Conservation (phyloP, 53 echinoderm and acorn worm genomes). For the Crossaster papposus region DNA sequence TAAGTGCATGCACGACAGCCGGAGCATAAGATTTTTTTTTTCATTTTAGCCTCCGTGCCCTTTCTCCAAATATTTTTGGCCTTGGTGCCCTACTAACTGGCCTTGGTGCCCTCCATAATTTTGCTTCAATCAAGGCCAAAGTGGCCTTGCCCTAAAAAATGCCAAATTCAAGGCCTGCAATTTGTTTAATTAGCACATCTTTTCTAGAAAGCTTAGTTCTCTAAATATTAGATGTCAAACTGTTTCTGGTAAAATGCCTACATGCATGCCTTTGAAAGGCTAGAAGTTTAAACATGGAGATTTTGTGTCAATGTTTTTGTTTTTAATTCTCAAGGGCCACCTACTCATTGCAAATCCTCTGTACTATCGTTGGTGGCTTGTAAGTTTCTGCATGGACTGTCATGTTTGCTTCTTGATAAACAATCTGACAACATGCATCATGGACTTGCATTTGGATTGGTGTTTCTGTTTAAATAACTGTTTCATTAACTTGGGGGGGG, state of each 20-base stretch:
- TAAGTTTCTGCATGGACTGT: conserved; percentile 30
- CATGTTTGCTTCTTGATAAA: not conserved
- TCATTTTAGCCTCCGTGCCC: too few species aligned
- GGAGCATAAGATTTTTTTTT: too few species aligned
- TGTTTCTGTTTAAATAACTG: not conserved
- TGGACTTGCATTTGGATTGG: not conserved
- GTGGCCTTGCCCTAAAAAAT: too few species aligned
- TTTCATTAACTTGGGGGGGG: not conserved
- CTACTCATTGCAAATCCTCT: conserved; percentile 48
- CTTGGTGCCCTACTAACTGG: too few species aligned
- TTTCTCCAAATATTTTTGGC: too few species aligned
- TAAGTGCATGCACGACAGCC: too few species aligned
- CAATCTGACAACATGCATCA: not conserved
- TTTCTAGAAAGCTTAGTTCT: too few species aligned
- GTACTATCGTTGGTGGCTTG: conserved; percentile 60
- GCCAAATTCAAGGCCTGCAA: too few species aligned
- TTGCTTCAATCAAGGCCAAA: too few species aligned
- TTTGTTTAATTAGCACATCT: too few species aligned
- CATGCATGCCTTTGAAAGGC: not conserved
- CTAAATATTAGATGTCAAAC: not conserved
- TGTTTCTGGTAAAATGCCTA: not conserved
- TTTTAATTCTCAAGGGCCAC: conserved; percentile 25
- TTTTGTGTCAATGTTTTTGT: not conserved
- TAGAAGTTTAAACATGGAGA: not conserved
- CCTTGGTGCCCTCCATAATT: too few species aligned